Conservation (phyloP, 2,113 vertebrate species). For the Grus americana region DNA sequence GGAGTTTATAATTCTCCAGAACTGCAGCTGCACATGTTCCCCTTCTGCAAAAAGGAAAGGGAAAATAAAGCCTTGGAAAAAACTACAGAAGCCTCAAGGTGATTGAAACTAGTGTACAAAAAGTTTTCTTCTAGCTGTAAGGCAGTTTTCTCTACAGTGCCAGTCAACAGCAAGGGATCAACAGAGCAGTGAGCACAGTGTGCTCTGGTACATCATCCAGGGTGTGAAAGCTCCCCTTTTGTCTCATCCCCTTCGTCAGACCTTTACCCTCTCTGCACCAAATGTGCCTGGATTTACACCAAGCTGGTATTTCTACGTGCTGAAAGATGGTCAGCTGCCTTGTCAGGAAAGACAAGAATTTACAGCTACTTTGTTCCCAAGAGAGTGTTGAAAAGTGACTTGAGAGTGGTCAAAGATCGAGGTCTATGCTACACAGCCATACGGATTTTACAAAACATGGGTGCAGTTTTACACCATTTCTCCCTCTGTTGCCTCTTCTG, state of each 20-base stretch:
- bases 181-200: neutral
- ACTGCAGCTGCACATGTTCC: neutral
- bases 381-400: too few species aligned
- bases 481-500: neutral
- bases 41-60: neutral
- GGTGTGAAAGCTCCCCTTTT: neutral
- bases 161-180: neutral
- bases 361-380: neutral
- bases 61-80: neutral
- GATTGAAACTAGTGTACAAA: rapidly evolving
- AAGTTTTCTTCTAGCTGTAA: neutral
- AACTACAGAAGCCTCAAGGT: neutral
- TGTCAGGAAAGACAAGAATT: neutral
- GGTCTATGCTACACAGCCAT: rapidly evolving
- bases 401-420: neutral
- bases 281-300: neutral
- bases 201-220: neutral
- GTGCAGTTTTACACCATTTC: neutral
- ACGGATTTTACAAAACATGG: neutral
- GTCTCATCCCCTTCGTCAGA: neutral
- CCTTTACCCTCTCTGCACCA: neutral
- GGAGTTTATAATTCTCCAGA: neutral
- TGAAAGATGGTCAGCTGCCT: neutral
- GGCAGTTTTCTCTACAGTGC: neutral
- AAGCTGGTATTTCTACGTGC: rapidly evolving